These are phyloP conservation scores for Brachylomia viminalis DNA, from an alignment of 2,888 invertebrate genomes.

Conservation along the genomic window DNA sequence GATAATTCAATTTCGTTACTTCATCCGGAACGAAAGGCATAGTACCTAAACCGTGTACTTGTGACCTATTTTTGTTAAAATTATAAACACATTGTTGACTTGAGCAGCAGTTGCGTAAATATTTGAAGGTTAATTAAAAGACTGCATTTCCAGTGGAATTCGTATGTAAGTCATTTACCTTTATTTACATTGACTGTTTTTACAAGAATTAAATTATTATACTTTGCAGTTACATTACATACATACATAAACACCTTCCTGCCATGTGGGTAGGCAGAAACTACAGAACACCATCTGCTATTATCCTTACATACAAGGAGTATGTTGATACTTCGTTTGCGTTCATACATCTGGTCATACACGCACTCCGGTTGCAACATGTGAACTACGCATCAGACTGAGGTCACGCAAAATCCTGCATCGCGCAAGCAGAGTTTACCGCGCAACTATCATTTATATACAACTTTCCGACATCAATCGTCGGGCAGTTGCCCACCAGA, in stretches of 20 bases:
- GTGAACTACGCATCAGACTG: no score
- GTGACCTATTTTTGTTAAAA: neutral
- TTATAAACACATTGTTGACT: neutral
- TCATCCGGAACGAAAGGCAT: neutral
- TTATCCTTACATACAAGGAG: neutral
- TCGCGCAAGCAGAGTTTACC: no score
- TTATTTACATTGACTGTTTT: neutral
- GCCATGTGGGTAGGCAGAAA: no score
- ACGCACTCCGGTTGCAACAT: neutral
- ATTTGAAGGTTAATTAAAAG: slow-evolving; percentile 34
- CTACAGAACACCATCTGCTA: neutral
- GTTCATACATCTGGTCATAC: neutral
- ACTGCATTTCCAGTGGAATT: neutral
- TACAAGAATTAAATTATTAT: neutral
- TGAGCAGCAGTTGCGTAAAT: slow-evolving; percentile 1
- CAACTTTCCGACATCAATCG: no score
- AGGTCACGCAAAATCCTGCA: no score
- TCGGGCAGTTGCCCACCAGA: no score
- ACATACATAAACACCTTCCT: neutral
- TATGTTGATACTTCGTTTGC: neutral
- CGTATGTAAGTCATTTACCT: neutral
- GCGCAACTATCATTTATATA: no score
- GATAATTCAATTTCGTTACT: neutral
- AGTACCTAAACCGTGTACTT: neutral
- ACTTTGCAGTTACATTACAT: neutral